phyloP scores from a whole-genome alignment of 2,888 invertebrate genomes.

The Synergus gifuensis region DNA sequence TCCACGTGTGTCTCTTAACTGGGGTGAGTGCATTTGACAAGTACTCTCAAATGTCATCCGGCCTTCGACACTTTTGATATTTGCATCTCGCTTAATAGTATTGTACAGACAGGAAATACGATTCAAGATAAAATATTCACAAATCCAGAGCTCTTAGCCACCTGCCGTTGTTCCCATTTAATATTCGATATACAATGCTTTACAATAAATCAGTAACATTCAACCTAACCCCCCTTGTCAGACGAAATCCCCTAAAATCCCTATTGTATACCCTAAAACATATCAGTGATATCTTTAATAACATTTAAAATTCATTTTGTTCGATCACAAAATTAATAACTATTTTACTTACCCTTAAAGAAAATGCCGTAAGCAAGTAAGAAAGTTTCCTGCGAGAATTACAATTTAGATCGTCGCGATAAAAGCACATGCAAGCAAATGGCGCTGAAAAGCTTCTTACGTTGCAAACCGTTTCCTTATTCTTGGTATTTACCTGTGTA shows the following conservation, averaged over 20 bases:
- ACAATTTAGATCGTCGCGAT: slow-evolving; percentile 20
- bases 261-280: too few relatives aligned
- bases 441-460: slow-evolving; percentile 15
- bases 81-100: not conserved
- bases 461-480: slow-evolving; percentile 17
- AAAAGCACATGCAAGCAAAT: slow-evolving; percentile 34
- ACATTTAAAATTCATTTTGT: not conserved
- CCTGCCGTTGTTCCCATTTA: not conserved
- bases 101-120: not conserved
- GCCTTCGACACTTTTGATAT: not conserved
- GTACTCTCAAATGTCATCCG: not conserved
- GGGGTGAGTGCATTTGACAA: not conserved
- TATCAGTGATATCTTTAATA: too few relatives aligned
- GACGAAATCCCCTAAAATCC: too few relatives aligned
- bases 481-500: slow-evolving; percentile 17
- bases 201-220: too few relatives aligned
- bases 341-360: not conserved
- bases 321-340: not conserved
- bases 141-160: not conserved
- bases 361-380: not conserved
- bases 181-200: not conserved
- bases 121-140: not conserved
- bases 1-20: not conserved
- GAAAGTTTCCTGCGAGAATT: slow-evolving; percentile 11
- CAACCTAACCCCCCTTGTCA: too few relatives aligned